Percentiles rank a stretch among this genome's conserved stretches.
These are phyloP conservation scores for Hippopotamus amphibius DNA, from an alignment of 2,113 vertebrate species.

Conservation along the genomic window DNA sequence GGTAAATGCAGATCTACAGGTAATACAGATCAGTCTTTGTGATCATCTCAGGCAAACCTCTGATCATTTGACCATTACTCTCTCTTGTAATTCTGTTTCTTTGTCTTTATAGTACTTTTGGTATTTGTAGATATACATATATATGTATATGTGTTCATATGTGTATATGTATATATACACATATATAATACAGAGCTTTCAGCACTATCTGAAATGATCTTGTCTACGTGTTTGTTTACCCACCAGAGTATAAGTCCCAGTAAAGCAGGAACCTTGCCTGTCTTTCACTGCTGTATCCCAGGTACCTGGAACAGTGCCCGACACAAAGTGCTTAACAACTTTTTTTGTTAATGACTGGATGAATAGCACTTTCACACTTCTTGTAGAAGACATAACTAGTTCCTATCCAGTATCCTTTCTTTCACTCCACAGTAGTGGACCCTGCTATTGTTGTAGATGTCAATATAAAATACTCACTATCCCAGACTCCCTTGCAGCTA, in stretches of 20 bases:
- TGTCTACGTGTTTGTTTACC: neutral
- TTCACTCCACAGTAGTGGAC: neutral
- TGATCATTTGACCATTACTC: neutral
- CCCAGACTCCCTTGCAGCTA: neutral
- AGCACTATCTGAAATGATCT: neutral
- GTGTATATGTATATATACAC: neutral
- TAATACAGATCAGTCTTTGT: neutral
- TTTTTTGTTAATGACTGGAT: neutral
- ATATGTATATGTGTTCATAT: neutral
- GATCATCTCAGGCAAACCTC: neutral
- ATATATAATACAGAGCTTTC: neutral
- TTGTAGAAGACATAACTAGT: neutral
- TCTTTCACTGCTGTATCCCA: neutral
- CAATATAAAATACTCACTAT: neutral
- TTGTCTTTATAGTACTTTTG: neutral
- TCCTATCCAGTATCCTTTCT: neutral
- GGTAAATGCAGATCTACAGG: neutral
- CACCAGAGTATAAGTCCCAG: neutral
- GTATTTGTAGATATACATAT: neutral
- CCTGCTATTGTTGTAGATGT: neutral
- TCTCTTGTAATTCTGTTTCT: neutral
- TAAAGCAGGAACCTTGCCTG: neutral
- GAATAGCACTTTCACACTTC: neutral
- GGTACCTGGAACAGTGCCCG: neutral
- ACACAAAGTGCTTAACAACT: neutral